Evolutionary conservation across 2,113 vertebrate genomes (phyloP).

Genomic region (Epinephelus cyanopodus): DNA sequence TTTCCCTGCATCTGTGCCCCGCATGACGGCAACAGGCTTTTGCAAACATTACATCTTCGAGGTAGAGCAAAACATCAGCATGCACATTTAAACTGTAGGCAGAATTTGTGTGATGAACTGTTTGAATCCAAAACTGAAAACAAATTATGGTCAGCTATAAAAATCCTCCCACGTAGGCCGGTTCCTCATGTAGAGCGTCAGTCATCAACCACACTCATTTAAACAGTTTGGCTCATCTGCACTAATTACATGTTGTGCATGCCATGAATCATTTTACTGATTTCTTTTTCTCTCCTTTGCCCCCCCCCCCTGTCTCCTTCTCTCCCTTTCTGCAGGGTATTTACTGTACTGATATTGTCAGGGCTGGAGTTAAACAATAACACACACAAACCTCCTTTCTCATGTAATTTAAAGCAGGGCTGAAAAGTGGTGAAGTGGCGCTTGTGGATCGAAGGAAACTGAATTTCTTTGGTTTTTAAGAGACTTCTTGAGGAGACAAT

Average conservation of each 20-base stretch:
- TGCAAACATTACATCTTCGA: neutral
- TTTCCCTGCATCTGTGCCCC: constrained; percentile 4
- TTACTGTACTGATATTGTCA: constrained; percentile 24
- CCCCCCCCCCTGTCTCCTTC: neutral
- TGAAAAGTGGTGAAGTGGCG: constrained; percentile 27
- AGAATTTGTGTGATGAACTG: neutral
- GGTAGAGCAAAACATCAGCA: neutral
- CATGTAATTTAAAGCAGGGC: constrained; percentile 50
- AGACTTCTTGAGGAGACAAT: constrained; percentile 48
- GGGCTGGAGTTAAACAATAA: constrained; percentile 43
- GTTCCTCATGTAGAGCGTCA: constrained; percentile 23
- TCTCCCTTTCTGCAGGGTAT: constrained; percentile 33
- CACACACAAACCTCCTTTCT: constrained; percentile 25
- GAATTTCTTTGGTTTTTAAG: constrained; percentile 36
- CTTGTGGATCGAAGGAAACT: constrained; percentile 31
- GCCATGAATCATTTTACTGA: constrained; percentile 41
- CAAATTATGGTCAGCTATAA: constrained; percentile 9
- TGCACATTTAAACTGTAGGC: neutral
- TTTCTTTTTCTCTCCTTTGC: constrained; percentile 26
- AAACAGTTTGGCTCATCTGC: constrained; percentile 39
- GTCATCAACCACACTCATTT: constrained; percentile 39
- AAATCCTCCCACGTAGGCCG: constrained; percentile 9
- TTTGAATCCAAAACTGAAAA: constrained; percentile 25
- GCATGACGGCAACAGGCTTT: neutral
- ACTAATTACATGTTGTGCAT: constrained; percentile 50